phyloP scores from a whole-genome alignment of 2,888 invertebrate genomes.

The Buathra laborator region DNA sequence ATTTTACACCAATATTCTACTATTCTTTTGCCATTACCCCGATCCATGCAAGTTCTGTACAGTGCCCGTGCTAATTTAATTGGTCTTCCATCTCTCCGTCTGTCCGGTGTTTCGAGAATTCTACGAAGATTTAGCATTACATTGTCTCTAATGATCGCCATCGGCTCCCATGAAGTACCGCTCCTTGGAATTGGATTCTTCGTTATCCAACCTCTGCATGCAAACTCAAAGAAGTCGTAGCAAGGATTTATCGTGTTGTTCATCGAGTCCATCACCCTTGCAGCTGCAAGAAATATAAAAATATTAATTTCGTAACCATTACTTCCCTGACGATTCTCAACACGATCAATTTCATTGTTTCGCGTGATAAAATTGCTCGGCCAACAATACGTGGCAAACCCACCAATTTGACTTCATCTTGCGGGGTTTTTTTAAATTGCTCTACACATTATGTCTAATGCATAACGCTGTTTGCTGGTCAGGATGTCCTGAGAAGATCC shows the following conservation, averaged over 20 bases:
- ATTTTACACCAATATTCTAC: not conserved
- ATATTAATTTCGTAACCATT: not conserved
- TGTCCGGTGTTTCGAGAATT: constrained; percentile 86
- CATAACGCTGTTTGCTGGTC: not conserved
- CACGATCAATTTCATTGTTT: constrained; percentile 11
- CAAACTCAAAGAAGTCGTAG: constrained; percentile 90
- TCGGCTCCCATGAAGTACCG: constrained; percentile 89
- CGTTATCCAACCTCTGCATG: constrained; percentile 90
- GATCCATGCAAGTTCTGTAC: constrained; percentile 89
- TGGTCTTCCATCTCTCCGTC: constrained; percentile 85
- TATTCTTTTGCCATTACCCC: constrained; percentile 84
- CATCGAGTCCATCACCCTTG: constrained; percentile 88
- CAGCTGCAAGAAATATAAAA: constrained; percentile 84
- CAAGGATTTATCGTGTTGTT: constrained; percentile 89
- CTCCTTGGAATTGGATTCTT: constrained; percentile 90
- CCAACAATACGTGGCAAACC: constrained; percentile 3
- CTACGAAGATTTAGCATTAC: constrained; percentile 87
- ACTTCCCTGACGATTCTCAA: not conserved
- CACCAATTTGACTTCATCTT: not conserved
- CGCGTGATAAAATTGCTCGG: constrained; percentile 18
- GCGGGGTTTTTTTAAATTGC: no score
- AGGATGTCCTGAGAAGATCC: not conserved
- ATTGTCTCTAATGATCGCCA: constrained; percentile 87
- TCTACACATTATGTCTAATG: not conserved
- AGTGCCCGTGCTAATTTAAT: constrained; percentile 88